Conservation (phyloP, 2,797 vertebrate species). For the Danio tinwini region DNA sequence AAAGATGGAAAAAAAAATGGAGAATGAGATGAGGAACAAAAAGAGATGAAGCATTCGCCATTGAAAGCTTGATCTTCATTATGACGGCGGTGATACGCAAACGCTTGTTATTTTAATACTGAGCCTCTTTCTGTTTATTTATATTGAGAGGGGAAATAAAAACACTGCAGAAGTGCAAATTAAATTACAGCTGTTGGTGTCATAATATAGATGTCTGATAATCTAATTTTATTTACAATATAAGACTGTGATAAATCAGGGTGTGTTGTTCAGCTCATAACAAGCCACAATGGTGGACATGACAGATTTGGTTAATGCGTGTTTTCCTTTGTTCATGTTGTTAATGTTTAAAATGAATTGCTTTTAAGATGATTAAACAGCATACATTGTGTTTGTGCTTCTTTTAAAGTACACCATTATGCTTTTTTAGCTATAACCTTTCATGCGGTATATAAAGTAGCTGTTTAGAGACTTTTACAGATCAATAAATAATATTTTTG, state of each 20-base stretch:
- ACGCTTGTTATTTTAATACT: slow-evolving; percentile 12
- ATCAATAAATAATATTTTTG: no score
- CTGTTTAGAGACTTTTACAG: no score
- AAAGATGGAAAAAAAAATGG: slow-evolving; percentile 29
- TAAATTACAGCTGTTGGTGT: background rate
- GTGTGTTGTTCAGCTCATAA: background rate
- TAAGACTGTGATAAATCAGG: slow-evolving; percentile 6
- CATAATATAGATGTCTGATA: slow-evolving; percentile 25
- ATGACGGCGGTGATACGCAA: background rate
- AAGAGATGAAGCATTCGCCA: slow-evolving; percentile 37
- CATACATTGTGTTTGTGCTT: background rate
- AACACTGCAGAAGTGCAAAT: slow-evolving; percentile 10
- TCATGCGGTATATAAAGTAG: no score
- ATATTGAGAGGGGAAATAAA: slow-evolving; percentile 22
- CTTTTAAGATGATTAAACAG: background rate
- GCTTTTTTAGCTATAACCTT: no score
- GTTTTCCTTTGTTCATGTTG: no score
- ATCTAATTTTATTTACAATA: slow-evolving; percentile 3
- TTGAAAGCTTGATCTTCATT: slow-evolving; percentile 41
- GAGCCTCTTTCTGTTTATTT: slow-evolving; percentile 37
- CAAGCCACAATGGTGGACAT: background rate
- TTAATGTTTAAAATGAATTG: background rate
- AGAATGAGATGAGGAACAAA: slow-evolving; percentile 23
- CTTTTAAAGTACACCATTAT: background rate
- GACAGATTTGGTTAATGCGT: background rate